Percentiles rank a stretch among this genome's conserved stretches.
These are phyloP conservation scores for Calypte anna DNA, from an alignment of 2,113 vertebrate genomes.

Conservation along the genomic window DNA sequence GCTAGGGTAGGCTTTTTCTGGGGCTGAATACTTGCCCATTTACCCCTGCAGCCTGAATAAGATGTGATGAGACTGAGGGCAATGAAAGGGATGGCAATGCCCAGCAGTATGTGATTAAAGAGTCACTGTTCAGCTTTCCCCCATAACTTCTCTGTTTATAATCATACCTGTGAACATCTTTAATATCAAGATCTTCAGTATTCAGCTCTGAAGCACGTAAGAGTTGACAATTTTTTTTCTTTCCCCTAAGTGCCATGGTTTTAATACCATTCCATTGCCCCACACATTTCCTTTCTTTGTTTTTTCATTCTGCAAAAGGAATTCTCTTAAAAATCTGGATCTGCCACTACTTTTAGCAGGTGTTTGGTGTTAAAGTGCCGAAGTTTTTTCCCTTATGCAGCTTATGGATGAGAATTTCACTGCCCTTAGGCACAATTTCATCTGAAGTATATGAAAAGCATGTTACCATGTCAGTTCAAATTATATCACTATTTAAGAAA, in stretches of 20 bases:
- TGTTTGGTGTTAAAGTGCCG: conserved; percentile 54
- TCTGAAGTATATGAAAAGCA: conserved; percentile 65
- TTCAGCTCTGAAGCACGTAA: not conserved
- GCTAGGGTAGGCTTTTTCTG: not conserved
- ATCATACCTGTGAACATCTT: not conserved
- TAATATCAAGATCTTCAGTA: not conserved
- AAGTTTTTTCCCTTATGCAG: conserved; percentile 3
- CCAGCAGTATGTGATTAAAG: not conserved
- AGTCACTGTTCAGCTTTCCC: not conserved
- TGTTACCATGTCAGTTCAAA: conserved; percentile 69
- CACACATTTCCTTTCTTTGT: conserved; percentile 41
- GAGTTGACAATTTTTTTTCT: not conserved
- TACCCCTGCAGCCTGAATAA: conserved; percentile 6
- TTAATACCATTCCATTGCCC: conserved; percentile 39
- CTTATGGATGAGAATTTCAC: conserved; percentile 58
- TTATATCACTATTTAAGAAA: conserved; percentile 65
- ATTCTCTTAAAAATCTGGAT: conserved; percentile 63
- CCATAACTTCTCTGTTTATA: not conserved
- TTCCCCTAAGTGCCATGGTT: not conserved
- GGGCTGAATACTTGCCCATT: not conserved
- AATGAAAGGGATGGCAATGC: not conserved
- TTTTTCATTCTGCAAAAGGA: conserved; percentile 65
- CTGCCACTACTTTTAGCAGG: conserved; percentile 51
- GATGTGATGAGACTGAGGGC: not conserved
- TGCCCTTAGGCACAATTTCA: conserved; percentile 62